phyloP scores from a whole-genome alignment of 2,113 vertebrate genomes.

The Sminthopsis crassicaudata region DNA sequence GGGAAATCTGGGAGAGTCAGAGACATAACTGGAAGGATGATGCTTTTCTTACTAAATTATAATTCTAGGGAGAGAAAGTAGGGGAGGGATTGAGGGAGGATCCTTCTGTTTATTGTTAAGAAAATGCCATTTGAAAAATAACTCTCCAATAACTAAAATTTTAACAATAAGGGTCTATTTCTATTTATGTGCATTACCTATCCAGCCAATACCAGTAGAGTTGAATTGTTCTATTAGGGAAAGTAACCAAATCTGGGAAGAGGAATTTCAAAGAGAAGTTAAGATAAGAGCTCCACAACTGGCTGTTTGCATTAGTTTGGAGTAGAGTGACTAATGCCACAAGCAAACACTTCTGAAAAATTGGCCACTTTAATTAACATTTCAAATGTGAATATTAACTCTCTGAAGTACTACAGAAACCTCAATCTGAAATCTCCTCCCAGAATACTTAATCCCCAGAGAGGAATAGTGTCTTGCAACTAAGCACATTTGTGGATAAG shows the following conservation, averaged over 20 bases:
- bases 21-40: no score
- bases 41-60: no score
- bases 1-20: no score
- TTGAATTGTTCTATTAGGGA: neutral
- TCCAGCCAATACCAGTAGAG: conserved; percentile 22
- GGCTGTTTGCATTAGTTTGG: neutral
- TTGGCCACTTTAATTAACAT: neutral
- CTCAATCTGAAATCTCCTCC: neutral
- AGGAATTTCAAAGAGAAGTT: conserved; percentile 4
- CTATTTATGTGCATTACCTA: conserved; percentile 30
- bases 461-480: neutral
- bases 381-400: neutral
- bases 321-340: conserved; percentile 22
- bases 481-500: no score
- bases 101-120: neutral
- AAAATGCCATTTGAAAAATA: neutral
- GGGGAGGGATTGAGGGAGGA: rapidly evolving
- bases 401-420: neutral
- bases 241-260: conserved; percentile 8
- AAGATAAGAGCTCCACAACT: neutral
- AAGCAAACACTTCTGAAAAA: conserved; percentile 33
- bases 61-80: no score
- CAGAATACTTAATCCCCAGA: neutral
- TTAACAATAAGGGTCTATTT: conserved; percentile 26
- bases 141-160: conserved; percentile 11